Base-by-base conservation (phyloP, 2,113 vertebrate genomes). In the Opisthocomus hoazin region DNA sequence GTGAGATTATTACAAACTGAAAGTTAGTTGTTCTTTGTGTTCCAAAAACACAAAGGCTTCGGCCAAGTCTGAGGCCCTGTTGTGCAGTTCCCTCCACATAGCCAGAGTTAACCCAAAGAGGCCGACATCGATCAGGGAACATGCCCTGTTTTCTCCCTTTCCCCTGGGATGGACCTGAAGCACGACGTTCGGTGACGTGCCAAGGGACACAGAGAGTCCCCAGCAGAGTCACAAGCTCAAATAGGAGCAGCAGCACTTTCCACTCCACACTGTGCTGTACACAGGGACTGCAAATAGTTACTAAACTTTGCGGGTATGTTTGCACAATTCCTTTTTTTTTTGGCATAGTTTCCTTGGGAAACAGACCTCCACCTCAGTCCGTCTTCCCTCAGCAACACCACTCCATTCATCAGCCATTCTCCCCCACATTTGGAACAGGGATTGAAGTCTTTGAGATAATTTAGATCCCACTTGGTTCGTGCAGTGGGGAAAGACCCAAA, bases 141-240 rank as follows among this genome's bases (percentile, higher is more conserved):
- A 1, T 8, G 51, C 0, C 18, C 46, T 27, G 3, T 36, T 56
- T 54, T 36, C 57, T 58, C 23, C 29, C 27, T 43, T 10, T 39
- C 58, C 11, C n/a, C 27, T 39, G n/a, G 46, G 46, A 46, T 2
- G 16, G 58, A 56, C 13, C 43, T 11, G 21, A 24, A 32, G 26
- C 32, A 46, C 0, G 0, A 17, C 5, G 1, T 3, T 29, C 54
- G 46, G 53, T 20, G 45, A 10, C 10, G 16, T 0, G 1, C 19
- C 66, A 24, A 11, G 41, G 56, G 46, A 39, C 70, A 29, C 22
- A 15, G 43, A 22, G 41, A 46, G 26, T 1, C 37, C 68, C 60
- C 2, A 1, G 13, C 54, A 57, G 48, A 23, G 48, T 8, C 54
- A 83, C 9, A 12, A 23, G n/a, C 76, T 80, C 75, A 13, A 19